Conservation (phyloP, 2,113 vertebrate genomes). For the Chloropsis cyanopogon region DNA sequence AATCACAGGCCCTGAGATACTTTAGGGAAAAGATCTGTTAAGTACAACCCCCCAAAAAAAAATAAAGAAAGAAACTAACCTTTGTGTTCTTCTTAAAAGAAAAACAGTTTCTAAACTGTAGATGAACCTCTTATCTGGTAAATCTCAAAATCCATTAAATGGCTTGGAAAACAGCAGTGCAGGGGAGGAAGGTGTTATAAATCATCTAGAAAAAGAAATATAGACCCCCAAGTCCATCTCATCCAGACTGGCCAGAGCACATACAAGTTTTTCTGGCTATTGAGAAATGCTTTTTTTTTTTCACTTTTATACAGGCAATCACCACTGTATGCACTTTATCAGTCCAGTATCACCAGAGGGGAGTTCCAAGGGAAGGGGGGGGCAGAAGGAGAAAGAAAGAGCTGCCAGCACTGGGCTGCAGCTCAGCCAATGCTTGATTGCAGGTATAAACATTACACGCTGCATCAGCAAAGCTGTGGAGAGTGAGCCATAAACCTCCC, state of each 20-base stretch:
- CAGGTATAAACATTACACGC: constrained; percentile 59
- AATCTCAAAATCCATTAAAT: constrained; percentile 22
- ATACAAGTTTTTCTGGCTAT: neutral
- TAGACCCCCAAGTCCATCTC: neutral
- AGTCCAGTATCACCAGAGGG: neutral
- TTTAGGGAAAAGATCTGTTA: neutral
- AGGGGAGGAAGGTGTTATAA: neutral
- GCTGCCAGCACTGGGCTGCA: constrained; percentile 38
- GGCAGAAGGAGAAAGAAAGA: neutral
- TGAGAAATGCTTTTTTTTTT: neutral
- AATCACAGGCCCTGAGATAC: neutral
- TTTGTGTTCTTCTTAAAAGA: neutral
- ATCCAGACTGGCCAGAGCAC: neutral
- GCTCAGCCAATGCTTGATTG: constrained; percentile 25
- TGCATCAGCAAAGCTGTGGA: constrained; percentile 62
- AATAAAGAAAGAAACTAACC: neutral
- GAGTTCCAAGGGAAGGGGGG: neutral
- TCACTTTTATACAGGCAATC: neutral
- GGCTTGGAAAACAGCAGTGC: neutral
- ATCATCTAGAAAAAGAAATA: constrained; percentile 23
- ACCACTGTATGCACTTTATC: neutral
- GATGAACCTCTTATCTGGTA: constrained; percentile 34
- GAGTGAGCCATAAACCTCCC: constrained; percentile 46
- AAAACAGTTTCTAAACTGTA: constrained; percentile 2
- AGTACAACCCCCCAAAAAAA: neutral